These are phyloP conservation scores for Tigriopus japonicus DNA, from an alignment of 1,140 invertebrate genomes.

Conservation along the genomic window DNA sequence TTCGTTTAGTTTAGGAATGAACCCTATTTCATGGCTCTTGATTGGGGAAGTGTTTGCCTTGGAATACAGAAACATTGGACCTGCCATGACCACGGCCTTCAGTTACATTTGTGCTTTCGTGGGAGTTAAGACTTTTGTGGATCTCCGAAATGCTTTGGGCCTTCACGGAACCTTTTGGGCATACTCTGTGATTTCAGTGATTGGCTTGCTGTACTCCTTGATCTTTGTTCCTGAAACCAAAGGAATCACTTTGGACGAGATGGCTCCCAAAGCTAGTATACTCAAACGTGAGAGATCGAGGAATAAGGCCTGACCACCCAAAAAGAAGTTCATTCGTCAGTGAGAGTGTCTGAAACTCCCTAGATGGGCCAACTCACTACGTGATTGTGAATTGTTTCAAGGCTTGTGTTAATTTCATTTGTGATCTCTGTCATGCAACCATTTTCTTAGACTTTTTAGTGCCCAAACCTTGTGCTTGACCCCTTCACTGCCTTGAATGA, in stretches of 20 bases:
- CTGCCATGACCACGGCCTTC: slow-evolving; percentile 58
- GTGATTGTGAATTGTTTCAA: too few relatives aligned
- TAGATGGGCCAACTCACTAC: too few relatives aligned
- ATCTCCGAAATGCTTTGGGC: slow-evolving; percentile 50
- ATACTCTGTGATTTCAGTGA: slow-evolving; percentile 58
- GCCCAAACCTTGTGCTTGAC: too few relatives aligned
- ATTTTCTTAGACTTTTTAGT: too few relatives aligned
- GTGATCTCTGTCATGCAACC: too few relatives aligned
- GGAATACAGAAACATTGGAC: slow-evolving; percentile 59
- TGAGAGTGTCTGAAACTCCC: too few relatives aligned
- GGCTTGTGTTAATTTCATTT: too few relatives aligned
- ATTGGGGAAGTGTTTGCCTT: slow-evolving; percentile 71
- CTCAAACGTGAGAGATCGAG: too few relatives aligned
- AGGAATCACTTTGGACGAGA: slow-evolving; percentile 65
- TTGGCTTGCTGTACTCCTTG: slow-evolving; percentile 60
- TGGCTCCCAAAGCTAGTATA: slow-evolving; percentile 32
- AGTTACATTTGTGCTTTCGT: slow-evolving; percentile 72
- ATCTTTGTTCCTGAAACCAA: slow-evolving; percentile 77
- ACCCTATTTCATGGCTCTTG: slow-evolving; percentile 67
- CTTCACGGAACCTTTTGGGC: slow-evolving; percentile 68
- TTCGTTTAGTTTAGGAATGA: slow-evolving; percentile 66
- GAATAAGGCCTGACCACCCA: too few relatives aligned
- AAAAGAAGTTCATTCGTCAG: too few relatives aligned
- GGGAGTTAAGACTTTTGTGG: slow-evolving; percentile 66
- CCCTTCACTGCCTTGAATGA: too few relatives aligned